Base-by-base conservation (phyloP, 2,888 invertebrate species). In the Sminthurinus aureus region DNA sequence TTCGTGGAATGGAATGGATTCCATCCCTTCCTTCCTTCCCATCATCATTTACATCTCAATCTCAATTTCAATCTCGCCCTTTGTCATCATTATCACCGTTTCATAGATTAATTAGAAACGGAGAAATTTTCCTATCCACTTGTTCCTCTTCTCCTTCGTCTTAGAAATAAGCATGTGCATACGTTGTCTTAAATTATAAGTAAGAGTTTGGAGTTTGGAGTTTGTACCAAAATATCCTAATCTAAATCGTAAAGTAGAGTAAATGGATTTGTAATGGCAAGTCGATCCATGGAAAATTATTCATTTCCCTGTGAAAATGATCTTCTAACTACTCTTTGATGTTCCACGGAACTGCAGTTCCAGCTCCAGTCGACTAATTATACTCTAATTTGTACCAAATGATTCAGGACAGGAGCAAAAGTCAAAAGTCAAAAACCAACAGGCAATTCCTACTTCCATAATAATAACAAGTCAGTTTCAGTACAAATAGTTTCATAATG, bases 321-420 rank as follows among this genome's bases (percentile, higher is more conserved):
- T 71, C 71, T 71, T 13, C 71, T 24, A 71, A 71, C 71, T 71
- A 71, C 13, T 71, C 8, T 71, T 71, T 71, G 24, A 71, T 71
- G 24, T 20, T 38, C 38, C 38, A 38, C 3, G 6, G 38, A 38
- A 38, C 66, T 38, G 3, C 38, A 38, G 38, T n/a, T n/a, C n/a
- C n/a, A 38, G 38, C 1, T 38, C 38, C 38, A 38, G 38, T 38
- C 8, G 26, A 24, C 71, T 71, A 71, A 71, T 71, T 71, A 71
- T 71, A 71, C 24, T 76, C n/a, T 76, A 76, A 76, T 76, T 76
- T 76, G 58, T 20, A 52, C 52, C 50, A 22, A 51, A 76, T 76
- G 76, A 76, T 76, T 76, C 76, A 76, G 11, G 8, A 38, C 38
- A 6, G 38, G 38, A 6, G 38, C 38, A 38, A 38, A 38, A 38